Evolutionary conservation across 2,797 vertebrate genomes (phyloP).

Genomic region (Alcedo atthis): DNA sequence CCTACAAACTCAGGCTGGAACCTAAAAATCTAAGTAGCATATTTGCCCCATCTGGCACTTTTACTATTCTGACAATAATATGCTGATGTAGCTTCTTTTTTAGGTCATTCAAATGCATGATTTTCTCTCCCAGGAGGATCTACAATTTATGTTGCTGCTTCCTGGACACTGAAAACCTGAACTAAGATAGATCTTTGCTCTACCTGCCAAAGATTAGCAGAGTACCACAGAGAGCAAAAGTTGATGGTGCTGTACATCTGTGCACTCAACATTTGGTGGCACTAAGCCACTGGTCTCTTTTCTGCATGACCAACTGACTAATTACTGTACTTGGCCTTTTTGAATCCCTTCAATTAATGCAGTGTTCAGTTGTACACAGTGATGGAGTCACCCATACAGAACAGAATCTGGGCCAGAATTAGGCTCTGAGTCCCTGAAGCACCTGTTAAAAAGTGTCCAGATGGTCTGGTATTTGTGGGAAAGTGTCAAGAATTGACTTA

Average conservation of each 20-base stretch:
- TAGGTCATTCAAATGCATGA: neutral
- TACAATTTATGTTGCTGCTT: conserved; percentile 68
- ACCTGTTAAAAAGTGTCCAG: conserved; percentile 82
- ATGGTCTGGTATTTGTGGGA: conserved; percentile 76
- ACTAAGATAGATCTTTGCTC: conserved; percentile 74
- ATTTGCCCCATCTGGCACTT: conserved; percentile 36
- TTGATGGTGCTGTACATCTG: conserved; percentile 78
- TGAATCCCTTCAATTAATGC: conserved; percentile 82
- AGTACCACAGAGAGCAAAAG: conserved; percentile 71
- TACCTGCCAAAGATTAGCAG: conserved; percentile 77
- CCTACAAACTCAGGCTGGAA: neutral
- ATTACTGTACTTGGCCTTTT: conserved; percentile 83
- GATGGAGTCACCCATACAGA: conserved; percentile 79
- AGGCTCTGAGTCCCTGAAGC: conserved; percentile 79
- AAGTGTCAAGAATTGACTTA: conserved; percentile 79
- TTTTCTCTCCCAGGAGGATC: conserved; percentile 49
- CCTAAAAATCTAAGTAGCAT: neutral
- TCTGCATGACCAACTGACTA: conserved; percentile 84
- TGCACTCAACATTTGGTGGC: conserved; percentile 76
- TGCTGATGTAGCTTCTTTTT: conserved; percentile 40
- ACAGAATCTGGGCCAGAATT: conserved; percentile 78
- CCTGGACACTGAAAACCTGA: conserved; percentile 64
- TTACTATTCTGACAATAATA: conserved; percentile 22
- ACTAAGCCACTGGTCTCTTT: conserved; percentile 79
- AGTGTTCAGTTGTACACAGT: conserved; percentile 79